Evolutionary conservation across 92 coral and sea anemone species (phyloP).

Genomic region (Porites lobata): DNA sequence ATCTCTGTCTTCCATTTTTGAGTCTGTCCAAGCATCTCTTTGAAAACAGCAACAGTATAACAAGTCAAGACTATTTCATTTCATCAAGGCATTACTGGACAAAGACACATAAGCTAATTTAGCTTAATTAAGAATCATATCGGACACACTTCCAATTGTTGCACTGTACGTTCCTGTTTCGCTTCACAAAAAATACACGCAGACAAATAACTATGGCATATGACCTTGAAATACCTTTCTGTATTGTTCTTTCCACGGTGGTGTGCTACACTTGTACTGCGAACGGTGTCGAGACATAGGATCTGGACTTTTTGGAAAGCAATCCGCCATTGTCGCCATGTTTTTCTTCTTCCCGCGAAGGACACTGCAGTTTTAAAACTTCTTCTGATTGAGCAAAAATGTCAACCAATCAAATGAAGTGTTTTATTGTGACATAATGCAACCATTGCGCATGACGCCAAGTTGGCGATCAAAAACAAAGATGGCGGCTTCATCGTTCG

Average conservation of each 20-base stretch:
- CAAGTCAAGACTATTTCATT: too few relatives aligned
- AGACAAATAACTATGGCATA: neutral
- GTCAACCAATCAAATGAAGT: slow-evolving; percentile 47
- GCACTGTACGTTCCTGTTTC: neutral
- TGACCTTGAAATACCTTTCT: slow-evolving; percentile 76
- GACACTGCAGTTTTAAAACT: neutral
- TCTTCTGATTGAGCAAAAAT: slow-evolving; percentile 52
- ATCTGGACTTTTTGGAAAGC: slow-evolving; percentile 78
- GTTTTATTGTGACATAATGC: neutral
- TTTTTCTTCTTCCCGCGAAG: slow-evolving; percentile 84
- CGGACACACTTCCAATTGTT: neutral
- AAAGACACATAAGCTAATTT: too few relatives aligned
- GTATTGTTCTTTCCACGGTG: slow-evolving; percentile 99
- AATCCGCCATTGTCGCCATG: slow-evolving; percentile 77
- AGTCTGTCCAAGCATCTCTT: slow-evolving; percentile 87
- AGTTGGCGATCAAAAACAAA: slow-evolving; percentile 53
- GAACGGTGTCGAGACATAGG: slow-evolving; percentile 84
- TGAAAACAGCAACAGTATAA: neutral
- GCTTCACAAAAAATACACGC: neutral
- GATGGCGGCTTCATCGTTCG: slow-evolving; percentile 92
- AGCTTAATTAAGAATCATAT: too few relatives aligned
- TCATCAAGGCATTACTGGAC: too few relatives aligned
- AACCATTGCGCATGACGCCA: slow-evolving; percentile 58
- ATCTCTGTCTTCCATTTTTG: slow-evolving; percentile 76
- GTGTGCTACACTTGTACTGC: slow-evolving; percentile 94